phyloP scores from a whole-genome alignment of 1,140 invertebrate genomes.

The Anagrus nilaparvatae region DNA sequence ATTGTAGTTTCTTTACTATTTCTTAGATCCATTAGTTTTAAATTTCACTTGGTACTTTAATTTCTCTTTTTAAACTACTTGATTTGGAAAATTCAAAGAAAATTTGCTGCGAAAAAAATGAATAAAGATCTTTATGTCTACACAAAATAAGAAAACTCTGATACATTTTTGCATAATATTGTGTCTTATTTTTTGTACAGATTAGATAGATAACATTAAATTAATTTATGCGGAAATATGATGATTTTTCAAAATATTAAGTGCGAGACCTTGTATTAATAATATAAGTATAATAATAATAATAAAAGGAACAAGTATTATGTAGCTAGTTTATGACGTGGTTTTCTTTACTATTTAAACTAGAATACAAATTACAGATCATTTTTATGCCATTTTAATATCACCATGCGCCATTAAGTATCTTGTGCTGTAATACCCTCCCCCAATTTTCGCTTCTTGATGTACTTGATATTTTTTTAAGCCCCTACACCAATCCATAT shows the following conservation, averaged over 20 bases:
- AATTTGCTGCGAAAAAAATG: too few relatives aligned
- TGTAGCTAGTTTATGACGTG: constrained; percentile 9
- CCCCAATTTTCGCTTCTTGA: constrained; percentile 17
- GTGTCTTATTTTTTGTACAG: neutral
- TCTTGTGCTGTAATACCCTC: constrained; percentile 28
- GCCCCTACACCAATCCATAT: constrained; percentile 2
- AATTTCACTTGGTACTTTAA: too few relatives aligned
- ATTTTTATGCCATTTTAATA: constrained; percentile 46
- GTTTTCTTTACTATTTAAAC: constrained; percentile 30
- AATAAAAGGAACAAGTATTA: constrained; percentile 14
- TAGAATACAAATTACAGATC: constrained; percentile 43
- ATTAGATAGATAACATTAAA: constrained; percentile 8
- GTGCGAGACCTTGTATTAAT: constrained; percentile 33
- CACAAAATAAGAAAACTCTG: neutral
- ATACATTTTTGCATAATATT: neutral
- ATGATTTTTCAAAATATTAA: constrained; percentile 34
- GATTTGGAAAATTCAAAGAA: too few relatives aligned
- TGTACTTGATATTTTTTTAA: constrained; percentile 11
- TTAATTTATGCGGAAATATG: constrained; percentile 27
- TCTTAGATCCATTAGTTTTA: too few relatives aligned
- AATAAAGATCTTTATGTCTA: neutral
- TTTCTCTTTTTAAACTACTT: too few relatives aligned
- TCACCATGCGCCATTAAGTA: constrained; percentile 42
- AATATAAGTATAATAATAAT: constrained; percentile 35
- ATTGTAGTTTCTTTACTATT: too few relatives aligned